Base-by-base conservation (phyloP, 1,140 invertebrate species). In the Lepidurus apus region DNA sequence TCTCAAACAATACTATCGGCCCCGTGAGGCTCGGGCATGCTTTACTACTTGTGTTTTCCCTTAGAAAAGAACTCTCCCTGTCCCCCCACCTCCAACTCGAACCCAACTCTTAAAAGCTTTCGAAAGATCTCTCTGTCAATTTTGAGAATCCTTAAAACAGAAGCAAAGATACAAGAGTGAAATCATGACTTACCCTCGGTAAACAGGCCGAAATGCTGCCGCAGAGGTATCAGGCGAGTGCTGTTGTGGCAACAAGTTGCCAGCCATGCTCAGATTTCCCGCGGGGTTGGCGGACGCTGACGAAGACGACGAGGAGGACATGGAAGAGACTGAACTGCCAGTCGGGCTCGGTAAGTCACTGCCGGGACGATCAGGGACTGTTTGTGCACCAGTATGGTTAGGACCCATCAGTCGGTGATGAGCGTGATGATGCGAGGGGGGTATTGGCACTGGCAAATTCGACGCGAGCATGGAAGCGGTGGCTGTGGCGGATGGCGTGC, bases 401-500 rank as follows among this genome's bases (percentile, higher is more conserved):
- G 43, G 43, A 7, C 7, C 34, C 42, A 7, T 44, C n/a, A 76
- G 73, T 43, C 73, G 77, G 8, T 78, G 77, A 7, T 78, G 77
- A 42, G 47, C 26, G 6, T 74, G 77, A 42, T 78, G 77, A 21
- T 73, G 77, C 11, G 76, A 77, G 75, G 75, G 43, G 34, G 42
- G 43, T 24, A 76, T 21, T 42, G 24, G 24, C n/a, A 24, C 24
- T 4, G 42, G 43, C 45, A 76, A 43, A 21, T 44, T 21, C 21
- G 10, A 78, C 75, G 75, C 47, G 87, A 90, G 84, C 83, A 91
- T 77, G 76, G 76, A 53, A 77, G 17, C 75, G 78, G 26, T 78
- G 77, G 17, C 75, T 73, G 74, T 74, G 43, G 42, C 74, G 74
- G 75, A 79, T 78, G 21, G 73, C 74, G 74, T 78, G 34, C 73